phyloP scores from a whole-genome alignment of 64 coral and sea anemone species.

The Anthopleura sola region DNA sequence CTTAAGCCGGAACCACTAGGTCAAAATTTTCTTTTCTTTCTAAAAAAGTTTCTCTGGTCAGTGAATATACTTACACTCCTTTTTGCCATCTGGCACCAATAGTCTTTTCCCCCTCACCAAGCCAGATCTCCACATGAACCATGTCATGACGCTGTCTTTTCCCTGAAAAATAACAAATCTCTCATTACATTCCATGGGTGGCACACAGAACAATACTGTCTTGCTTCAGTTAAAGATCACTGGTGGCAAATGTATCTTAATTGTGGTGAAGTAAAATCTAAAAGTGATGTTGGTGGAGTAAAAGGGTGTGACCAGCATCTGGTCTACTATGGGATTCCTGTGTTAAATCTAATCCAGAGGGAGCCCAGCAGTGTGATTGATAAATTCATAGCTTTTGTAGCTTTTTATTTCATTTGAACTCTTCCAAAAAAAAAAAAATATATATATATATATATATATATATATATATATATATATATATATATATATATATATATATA shows the following conservation, averaged over 20 bases:
- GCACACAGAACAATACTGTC: no score
- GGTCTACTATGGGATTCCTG: background rate
- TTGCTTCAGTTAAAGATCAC: no score
- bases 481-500: no score
- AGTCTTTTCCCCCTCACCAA: conserved; percentile 85
- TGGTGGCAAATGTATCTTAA: background rate
- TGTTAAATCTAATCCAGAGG: background rate
- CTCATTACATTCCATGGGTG: no score
- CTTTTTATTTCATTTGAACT: no score
- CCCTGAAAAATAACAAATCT: conserved; percentile 15
- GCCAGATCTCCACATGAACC: conserved; percentile 97
- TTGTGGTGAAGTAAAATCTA: no score
- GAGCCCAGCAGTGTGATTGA: background rate
- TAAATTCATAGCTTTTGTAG: no score
- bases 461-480: no score
- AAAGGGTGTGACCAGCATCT: background rate
- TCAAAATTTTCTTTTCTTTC: background rate
- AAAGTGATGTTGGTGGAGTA: no score
- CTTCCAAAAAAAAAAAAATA: no score
- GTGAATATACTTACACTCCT: conserved; percentile 91
- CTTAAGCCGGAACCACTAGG: background rate
- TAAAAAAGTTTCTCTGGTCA: background rate
- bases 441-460: no score
- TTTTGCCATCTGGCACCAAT: conserved; percentile 97
- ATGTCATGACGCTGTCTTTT: conserved; percentile 91